A percentile compares a stretch with the other conserved stretches of the same genome.
phyloP scores from a whole-genome alignment of 2,113 vertebrate species.

The Lycocorax pyrrhopterus region DNA sequence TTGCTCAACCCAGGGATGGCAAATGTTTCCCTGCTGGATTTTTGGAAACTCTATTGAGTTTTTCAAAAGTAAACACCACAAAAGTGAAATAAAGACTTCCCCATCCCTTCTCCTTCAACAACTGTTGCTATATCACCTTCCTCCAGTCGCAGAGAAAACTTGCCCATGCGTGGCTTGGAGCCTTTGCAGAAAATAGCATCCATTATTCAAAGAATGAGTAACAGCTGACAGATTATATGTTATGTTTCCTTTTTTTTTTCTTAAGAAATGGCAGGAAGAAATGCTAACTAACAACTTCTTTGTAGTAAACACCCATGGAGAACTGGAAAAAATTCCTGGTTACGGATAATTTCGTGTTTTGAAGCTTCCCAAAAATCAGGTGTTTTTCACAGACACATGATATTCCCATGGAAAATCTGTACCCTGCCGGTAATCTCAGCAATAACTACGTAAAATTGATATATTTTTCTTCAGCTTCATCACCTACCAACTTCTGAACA shows the following conservation, averaged over 20 bases:
- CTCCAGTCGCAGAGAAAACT: not conserved
- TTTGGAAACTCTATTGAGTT: not conserved
- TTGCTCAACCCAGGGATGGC: not conserved
- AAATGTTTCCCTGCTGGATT: not conserved
- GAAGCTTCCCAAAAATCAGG: not conserved
- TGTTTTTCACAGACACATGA: not conserved
- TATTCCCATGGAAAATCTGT: not conserved
- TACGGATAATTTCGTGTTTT: not conserved
- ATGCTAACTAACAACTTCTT: not conserved
- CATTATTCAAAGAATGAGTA: conserved; percentile 26
- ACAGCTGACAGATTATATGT: not conserved
- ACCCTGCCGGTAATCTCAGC: not conserved
- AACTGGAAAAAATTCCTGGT: not conserved
- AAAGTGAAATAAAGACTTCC: not conserved
- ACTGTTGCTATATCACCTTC: not conserved
- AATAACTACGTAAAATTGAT: not conserved
- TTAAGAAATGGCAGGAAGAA: not conserved
- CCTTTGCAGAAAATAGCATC: not conserved
- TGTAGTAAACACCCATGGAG: not conserved
- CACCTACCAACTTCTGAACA: not conserved
- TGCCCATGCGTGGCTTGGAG: not conserved
- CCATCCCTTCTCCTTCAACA: not conserved
- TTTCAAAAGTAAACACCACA: conserved; percentile 14
- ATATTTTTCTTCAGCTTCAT: not conserved
- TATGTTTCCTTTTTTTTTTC: not conserved